Base-by-base conservation (phyloP, 2,797 vertebrate genomes). In the Podarcis siculus region DNA sequence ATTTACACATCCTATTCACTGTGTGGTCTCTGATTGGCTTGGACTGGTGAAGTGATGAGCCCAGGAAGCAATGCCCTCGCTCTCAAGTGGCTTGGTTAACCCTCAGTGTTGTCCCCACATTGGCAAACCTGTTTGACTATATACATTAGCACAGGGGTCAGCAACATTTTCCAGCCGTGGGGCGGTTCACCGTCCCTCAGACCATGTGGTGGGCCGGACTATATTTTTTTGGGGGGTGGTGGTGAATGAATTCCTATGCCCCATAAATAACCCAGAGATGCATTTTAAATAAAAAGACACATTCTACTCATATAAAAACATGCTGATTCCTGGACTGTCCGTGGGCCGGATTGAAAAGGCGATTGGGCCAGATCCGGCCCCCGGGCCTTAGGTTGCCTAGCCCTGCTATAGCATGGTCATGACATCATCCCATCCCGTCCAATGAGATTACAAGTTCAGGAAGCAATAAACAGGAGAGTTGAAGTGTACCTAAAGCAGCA, bases 201-300 rank as follows among this genome's bases (percentile, higher is more conserved):
- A 12, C 10, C 45, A 45, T 45, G 45, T 45, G 45, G 45, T 10
- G 45, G 42, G 42, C 42, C 2, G 8, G 42, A 45, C 42, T 45
- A 45, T 45, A 10, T 45, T 42, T 37, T 37, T 37, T 37, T 42
- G 8, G 42, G 42, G 42, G 42, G 45, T 9, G 45, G 45, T 2
- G 0, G 1, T 45, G 45, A 45, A 45, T 2, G 0, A 45, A 45
- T 45, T 45, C 45, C 45, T 45, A 1, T 45, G 0, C 45, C 9
- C 45, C 45, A 45, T 10, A 45, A 45, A 45, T 45, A 45, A 45
- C 45, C 9, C 45, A 45, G 45, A 45, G 45, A 45, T 45, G 45
- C 45, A 45, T 45, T 45, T 45, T 9, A 42, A 42, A 42, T 42
- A 42, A 42, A 42, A 42, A 8, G 42, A 42, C 42, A 42, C 42